phyloP scores from a whole-genome alignment of 2,797 vertebrate species.

The Gobio occitaniae region DNA sequence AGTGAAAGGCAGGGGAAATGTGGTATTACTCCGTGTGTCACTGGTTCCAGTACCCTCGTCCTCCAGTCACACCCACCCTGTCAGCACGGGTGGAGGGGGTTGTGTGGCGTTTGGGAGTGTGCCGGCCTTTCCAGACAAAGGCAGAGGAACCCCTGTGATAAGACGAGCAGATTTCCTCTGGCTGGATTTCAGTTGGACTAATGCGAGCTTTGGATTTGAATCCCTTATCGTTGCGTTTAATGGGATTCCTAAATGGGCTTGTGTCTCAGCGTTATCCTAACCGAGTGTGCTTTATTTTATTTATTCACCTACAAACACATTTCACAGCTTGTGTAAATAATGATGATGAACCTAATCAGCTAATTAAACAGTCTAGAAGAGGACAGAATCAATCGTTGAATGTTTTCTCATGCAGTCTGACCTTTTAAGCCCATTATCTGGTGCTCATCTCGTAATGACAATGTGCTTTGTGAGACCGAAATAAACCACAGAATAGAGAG shows the following conservation, averaged over 20 bases:
- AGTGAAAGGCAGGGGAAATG: not conserved
- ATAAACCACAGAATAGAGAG: not conserved
- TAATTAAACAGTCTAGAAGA: not conserved
- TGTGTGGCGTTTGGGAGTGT: conserved; percentile 55
- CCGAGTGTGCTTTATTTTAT: conserved; percentile 18
- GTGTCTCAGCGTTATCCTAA: conserved; percentile 20
- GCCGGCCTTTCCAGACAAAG: conserved; percentile 52
- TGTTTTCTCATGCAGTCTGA: not conserved
- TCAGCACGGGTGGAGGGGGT: not conserved
- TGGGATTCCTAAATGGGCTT: conserved; percentile 39
- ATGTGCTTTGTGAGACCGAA: not conserved
- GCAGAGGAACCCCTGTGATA: conserved; percentile 44
- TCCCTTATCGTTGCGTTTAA: conserved; percentile 42
- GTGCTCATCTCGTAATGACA: not conserved
- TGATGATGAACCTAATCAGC: conserved; percentile 13
- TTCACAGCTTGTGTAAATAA: conserved; percentile 22
- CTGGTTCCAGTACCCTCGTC: not conserved
- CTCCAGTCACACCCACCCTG: not conserved
- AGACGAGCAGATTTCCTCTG: conserved; percentile 54
- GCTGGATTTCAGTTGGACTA: conserved; percentile 47
- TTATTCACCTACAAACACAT: conserved; percentile 23
- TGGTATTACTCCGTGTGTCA: not conserved
- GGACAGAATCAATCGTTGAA: not conserved
- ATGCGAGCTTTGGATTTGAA: conserved; percentile 33
- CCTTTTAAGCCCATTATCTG: conserved; percentile 28